Evolutionary conservation across 2,797 vertebrate species (phyloP), one percentile per base, ranked within the genome.

Genomic region (Okamejei kenojei): DNA sequence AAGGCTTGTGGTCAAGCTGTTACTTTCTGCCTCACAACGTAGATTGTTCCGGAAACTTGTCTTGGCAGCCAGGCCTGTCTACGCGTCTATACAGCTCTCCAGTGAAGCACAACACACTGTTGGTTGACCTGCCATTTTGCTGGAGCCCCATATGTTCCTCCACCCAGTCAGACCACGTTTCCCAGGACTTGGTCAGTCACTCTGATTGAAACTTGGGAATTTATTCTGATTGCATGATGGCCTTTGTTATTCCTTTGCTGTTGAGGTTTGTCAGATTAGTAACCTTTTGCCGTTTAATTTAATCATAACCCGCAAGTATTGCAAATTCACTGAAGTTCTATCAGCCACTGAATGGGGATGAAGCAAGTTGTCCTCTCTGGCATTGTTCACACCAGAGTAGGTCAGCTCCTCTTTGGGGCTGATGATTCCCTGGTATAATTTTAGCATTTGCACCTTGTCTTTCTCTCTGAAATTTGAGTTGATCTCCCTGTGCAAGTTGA

Each of bases 401-500:
- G 6, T 88, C 26, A 11, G 4, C 58, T 63, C 29, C 8, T 58
- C 23, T 65, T 23, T 58, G 84, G n/a, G 61, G 61, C 7, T 88
- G 84, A 32, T 88, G 15, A 17, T 7, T 8, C n/a, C 32, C 13
- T 19, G n/a, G 26, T 86, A 13, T 65, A 61, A 58, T 84, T 88
- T 17, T 61, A 65, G 61, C 61, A 32, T 68, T 88, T 86, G 54
- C 29, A 63, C 29, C 32, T 35, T 65, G n/a, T 63, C 82, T 68
- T 65, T 65, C 84, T 86, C 58, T 65, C 61, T 65, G 13, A 65
- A 65, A 65, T 88, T 88, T 88, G 61, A 65, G n/a, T 88, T 88
- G 84, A 88, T 88, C 61, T 88, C 84, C 61, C 84, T 88, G 84
- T 88, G 61, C 84, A 68, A 65, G 84, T 88, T 21, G 71, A 74